These are phyloP conservation scores for Hippocampus barbouri DNA, from an alignment of 2,113 vertebrate species.

Conservation along the genomic window DNA sequence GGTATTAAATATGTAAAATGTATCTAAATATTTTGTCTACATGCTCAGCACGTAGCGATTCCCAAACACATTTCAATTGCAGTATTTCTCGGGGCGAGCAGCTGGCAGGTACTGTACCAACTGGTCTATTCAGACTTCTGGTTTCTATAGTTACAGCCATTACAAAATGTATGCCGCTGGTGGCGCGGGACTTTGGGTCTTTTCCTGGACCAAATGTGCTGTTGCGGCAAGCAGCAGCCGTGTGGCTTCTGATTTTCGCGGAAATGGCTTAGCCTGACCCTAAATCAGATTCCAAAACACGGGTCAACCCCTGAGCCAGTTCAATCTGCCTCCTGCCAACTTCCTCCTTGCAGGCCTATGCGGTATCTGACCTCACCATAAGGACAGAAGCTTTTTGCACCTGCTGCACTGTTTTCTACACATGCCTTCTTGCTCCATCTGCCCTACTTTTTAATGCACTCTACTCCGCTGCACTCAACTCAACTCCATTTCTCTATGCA, in stretches of 20 bases:
- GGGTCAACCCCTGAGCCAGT: constrained; percentile 18
- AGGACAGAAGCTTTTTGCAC: constrained; percentile 41
- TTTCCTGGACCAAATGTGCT: constrained; percentile 10
- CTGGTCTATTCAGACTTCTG: background rate
- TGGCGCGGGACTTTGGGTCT: background rate
- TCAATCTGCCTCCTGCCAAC: constrained; percentile 10
- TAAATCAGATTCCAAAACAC: constrained; percentile 20
- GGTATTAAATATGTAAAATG: background rate
- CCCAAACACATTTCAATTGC: background rate
- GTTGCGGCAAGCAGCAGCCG: constrained; percentile 19
- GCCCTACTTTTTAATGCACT: constrained; percentile 28
- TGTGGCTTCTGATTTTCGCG: constrained; percentile 6
- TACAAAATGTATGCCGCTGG: background rate
- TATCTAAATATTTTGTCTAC: background rate
- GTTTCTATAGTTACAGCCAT: background rate
- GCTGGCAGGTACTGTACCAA: background rate
- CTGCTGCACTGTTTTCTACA: constrained; percentile 37
- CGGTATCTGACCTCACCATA: constrained; percentile 42
- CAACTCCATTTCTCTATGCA: constrained; percentile 9
- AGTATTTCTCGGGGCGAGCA: background rate
- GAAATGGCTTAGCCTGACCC: constrained; percentile 17
- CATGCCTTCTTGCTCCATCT: constrained; percentile 31
- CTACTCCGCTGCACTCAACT: background rate
- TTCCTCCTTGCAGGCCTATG: constrained; percentile 23
- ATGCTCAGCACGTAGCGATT: background rate